Percentiles rank a stretch among this genome's conserved stretches.
Evolutionary conservation across 1,140 invertebrate genomes (phyloP).

Genomic region (Drosophila pallidifrons): DNA sequence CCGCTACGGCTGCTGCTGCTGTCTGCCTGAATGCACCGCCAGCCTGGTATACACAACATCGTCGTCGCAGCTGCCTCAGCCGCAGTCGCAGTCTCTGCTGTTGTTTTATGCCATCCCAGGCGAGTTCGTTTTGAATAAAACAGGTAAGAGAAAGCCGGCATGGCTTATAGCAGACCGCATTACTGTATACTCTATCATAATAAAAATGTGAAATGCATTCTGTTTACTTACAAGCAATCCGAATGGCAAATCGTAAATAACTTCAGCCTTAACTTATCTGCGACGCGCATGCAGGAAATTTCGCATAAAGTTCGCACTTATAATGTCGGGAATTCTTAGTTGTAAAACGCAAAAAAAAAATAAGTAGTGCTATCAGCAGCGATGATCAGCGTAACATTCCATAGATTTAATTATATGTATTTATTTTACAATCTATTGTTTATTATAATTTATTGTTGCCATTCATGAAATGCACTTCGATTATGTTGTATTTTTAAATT

Average conservation of each 20-base stretch:
- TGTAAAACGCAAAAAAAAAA: not conserved
- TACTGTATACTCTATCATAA: slow-evolving; percentile 15
- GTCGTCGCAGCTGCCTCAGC: slow-evolving; percentile 62
- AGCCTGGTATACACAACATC: slow-evolving; percentile 63
- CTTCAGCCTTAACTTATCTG: slow-evolving; percentile 39
- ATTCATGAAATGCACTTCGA: not conserved
- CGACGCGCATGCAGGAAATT: slow-evolving; percentile 33
- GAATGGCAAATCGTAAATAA: slow-evolving; percentile 23
- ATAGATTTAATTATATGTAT: slow-evolving; percentile 4
- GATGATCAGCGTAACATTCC: not conserved
- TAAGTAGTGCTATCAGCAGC: not conserved
- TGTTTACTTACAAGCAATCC: slow-evolving; percentile 1
- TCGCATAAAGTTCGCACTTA: slow-evolving; percentile 32
- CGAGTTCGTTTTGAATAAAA: slow-evolving; percentile 40
- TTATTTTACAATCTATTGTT: not conserved
- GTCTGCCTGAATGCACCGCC: slow-evolving; percentile 55
- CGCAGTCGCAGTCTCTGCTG: slow-evolving; percentile 71
- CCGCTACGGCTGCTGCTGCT: slow-evolving; percentile 45
- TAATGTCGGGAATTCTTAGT: slow-evolving; percentile 6
- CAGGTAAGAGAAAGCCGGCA: slow-evolving; percentile 31
- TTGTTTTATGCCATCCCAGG: slow-evolving; percentile 44
- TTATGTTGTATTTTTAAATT: slow-evolving; percentile 9
- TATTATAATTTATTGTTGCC: not conserved
- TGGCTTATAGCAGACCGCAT: not conserved
- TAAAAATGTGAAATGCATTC: slow-evolving; percentile 3